Evolutionary conservation across 2,113 vertebrate genomes (phyloP), one percentile per base, ranked within the genome.

Genomic region (Ellobius talpinus): DNA sequence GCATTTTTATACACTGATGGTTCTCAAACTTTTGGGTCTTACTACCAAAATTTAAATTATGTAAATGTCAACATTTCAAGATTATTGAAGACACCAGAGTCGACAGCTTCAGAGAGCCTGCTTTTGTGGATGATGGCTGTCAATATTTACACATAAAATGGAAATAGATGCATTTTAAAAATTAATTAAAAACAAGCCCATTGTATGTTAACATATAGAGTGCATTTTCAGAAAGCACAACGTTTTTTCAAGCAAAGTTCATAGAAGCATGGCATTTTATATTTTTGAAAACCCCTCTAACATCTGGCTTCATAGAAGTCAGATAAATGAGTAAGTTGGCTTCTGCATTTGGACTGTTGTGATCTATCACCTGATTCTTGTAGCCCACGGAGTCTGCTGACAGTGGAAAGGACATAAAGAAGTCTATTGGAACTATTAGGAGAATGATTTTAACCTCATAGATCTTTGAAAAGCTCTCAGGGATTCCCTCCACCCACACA

Each of bases 21-120:
- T 94, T 91, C 89, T 94, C n/a, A 96, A 93, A 89, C 39, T 66
- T 95, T n/a, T 78, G 65, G 66, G 19, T 93, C 52, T 95, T n/a
- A 63, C 36, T 78, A 73, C 14, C 66, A 85, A 90, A 93, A 76
- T 47, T 84, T 93, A 79, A 94, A 70, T 82, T 55, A 84, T 77
- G 65, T 84, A 89, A 81, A 87, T 72, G 39, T 39, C 79, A 92
- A 39, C 94, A 39, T 70, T 93, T 92, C 45, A 52, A 88, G 72
- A 82, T 90, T 66, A 95, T 93, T 65, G 66, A 93, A 55, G 76
- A 63, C 39, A 73, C 14, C 39, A 84, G 81, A 81, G 93, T 93
- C 68, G 76, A 94, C 61, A 65, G 58, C 63, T 82, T 24, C 39
- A 79, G 81, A 77, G 91, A 81, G 12, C 72, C 63, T 93, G 65